Base-by-base conservation (phyloP, 2,888 invertebrate species). In the Phania funesta region DNA sequence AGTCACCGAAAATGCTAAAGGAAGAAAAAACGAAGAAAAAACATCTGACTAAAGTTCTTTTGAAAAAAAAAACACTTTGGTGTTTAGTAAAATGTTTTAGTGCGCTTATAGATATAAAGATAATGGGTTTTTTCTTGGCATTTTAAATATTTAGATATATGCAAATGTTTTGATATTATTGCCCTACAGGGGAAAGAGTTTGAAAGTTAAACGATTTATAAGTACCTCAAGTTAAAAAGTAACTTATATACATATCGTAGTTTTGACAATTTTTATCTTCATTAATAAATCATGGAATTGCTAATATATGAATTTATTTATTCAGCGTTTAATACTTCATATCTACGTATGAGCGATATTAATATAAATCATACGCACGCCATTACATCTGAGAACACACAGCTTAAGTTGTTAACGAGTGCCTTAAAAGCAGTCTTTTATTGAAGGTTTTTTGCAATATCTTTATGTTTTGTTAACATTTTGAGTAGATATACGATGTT, bases 1-100 rank as follows among this genome's bases (percentile, higher is more conserved):
- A 78, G 62, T 71, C 71, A 78, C 48, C 67, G 7, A 50, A 65
- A 75, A 67, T 65, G n/a, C 3, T n/a, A 24, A 35, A 50, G 13
- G 50, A 48, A n/a, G 13, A 48, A 13, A 38, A 38, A 16, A 22
- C 29, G 5, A 44, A 32, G 24, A 48, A 56, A 26, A 3, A 18
- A 26, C 32, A 4, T 22, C 18, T 0, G 16, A 52, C 18, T 24
- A 50, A 44, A 44, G 16, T n/a, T n/a, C n/a, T n/a, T n/a, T n/a
- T n/a, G 29, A 29, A 29, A 7, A 29, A 29, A 29, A 46, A 67
- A 58, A 22, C 26, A 67, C 26, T 75, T 75, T 56, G 65, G 38
- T 58, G 46, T 56, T 46, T 56, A 38, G 29, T 46, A 65, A 32
- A 74, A 48, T 26, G 16, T 16, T 68, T 68, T 41, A 56, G 56